Base-by-base conservation (phyloP, 2,797 vertebrate genomes). In the Coregonus sp. region DNA sequence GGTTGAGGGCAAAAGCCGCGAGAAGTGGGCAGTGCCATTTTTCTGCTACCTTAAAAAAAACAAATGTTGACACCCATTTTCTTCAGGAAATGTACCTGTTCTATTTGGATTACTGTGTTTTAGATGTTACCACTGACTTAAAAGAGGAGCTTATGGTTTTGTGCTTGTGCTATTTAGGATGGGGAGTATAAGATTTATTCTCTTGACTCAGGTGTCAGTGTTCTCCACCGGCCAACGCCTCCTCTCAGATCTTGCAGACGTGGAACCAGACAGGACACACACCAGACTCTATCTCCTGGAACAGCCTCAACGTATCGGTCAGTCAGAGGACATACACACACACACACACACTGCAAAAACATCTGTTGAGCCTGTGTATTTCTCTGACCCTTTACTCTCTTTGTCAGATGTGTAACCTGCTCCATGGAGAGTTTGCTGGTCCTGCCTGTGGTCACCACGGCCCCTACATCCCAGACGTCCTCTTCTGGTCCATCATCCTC, bases 401-500 rank as follows among this genome's bases (percentile, higher is more conserved):
- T 51, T 12, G 11, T 25, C 81, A 98, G 97, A 94, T 93, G 81
- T 99, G 97, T 92, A 89, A 91, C 72, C 5, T 51, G 15, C 83
- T 94, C 73, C 86, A 92, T 1, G 97, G 97, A 63, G 88, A 94
- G 51, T 99, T 98, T 90, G 86, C 76, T 79, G 97, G 97, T 80
- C 59, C 93, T 73, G 97, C 96, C 63, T 99, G 97, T 77, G 89
- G 89, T 72, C 93, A 86, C 82, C 95, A 95, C 0, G 95, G 97
- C 4, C 97, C 97, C 52, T 98, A 96, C 89, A 95, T 98, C 91
- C 97, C 97, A 71, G 97, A 99, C 86, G 97, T 99, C 77, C 95
- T 99, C 70, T 98, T 99, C 83, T 99, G 97, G 97, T 98, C 96
- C 82, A 90, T 99, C 75, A 98, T 99, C 90, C 91, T 99, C 72